Evolutionary conservation across 1,140 invertebrate species (phyloP).

Genomic region (Macrotrachela quadricornifera): DNA sequence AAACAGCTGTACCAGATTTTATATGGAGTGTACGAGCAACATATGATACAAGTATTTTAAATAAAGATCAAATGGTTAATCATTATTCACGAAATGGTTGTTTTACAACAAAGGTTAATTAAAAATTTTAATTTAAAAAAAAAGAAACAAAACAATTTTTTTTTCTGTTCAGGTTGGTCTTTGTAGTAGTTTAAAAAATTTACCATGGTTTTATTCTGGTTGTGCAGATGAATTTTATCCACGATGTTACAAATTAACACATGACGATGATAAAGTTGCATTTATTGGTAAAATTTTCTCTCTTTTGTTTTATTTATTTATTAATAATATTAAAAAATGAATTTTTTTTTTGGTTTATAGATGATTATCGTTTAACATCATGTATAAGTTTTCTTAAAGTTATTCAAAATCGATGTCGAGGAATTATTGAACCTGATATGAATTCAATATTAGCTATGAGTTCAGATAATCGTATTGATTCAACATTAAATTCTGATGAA

Average conservation of each 20-base stretch:
- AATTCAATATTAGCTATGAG: not conserved
- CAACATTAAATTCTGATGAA: too few species aligned
- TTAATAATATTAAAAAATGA: not conserved
- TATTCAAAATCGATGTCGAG: constrained; percentile 37
- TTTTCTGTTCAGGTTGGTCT: constrained; percentile 34
- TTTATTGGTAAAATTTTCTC: constrained; percentile 38
- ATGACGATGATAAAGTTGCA: constrained; percentile 59
- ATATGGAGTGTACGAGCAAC: constrained; percentile 60
- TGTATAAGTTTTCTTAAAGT: constrained; percentile 59
- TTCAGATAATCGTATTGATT: not conserved
- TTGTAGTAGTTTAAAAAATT: constrained; percentile 53
- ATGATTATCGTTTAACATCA: constrained; percentile 66
- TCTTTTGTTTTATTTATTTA: not conserved
- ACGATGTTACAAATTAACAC: constrained; percentile 45
- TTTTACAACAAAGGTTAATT: constrained; percentile 62
- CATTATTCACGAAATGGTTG: constrained; percentile 50
- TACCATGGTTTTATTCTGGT: constrained; percentile 66
- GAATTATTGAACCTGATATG: not conserved
- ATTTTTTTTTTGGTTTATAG: constrained; percentile 17
- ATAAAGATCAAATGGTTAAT: constrained; percentile 45
- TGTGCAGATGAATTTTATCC: constrained; percentile 58
- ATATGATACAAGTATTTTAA: constrained; percentile 22
- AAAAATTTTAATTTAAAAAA: too few species aligned
- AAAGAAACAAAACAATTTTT: too few species aligned
- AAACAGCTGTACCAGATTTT: constrained; percentile 45